These are phyloP conservation scores for Coregonus sp. DNA, from an alignment of 2,797 vertebrate species.

Conservation along the genomic window DNA sequence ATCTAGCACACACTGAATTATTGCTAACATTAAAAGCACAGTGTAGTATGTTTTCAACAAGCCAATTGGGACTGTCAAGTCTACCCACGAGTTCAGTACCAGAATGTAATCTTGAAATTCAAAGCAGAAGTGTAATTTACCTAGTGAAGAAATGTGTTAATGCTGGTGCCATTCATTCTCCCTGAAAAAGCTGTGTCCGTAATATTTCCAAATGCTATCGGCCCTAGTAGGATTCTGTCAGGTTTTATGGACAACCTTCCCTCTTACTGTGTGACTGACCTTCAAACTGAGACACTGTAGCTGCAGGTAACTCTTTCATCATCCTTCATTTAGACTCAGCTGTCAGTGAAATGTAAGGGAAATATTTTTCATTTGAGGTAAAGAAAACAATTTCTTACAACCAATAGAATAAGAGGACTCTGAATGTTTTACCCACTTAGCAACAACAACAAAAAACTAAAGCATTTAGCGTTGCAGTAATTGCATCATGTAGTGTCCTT, in stretches of 20 bases:
- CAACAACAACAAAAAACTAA: no score
- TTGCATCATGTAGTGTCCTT: conserved; percentile 11
- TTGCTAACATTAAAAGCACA: conserved; percentile 4
- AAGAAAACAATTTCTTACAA: not conserved
- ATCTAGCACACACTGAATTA: conserved; percentile 3
- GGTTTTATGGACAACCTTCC: conserved; percentile 2
- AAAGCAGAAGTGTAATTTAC: not conserved
- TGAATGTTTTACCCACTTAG: not conserved
- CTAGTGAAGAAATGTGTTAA: not conserved
- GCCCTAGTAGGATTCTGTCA: not conserved
- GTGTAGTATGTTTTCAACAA: not conserved
- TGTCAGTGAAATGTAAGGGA: not conserved
- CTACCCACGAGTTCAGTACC: not conserved
- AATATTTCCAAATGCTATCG: not conserved
- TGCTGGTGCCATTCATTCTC: not conserved
- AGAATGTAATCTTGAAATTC: not conserved
- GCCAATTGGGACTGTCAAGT: not conserved
- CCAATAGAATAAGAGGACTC: not conserved
- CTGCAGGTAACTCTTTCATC: not conserved
- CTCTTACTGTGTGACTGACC: not conserved
- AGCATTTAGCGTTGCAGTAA: not conserved
- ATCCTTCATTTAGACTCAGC: not conserved
- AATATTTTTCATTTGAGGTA: not conserved
- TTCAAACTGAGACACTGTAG: not conserved
- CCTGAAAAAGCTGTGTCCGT: not conserved